These are phyloP conservation scores for Zeugodacus cucurbitae DNA, from an alignment of 1,140 invertebrate species.

Conservation along the genomic window DNA sequence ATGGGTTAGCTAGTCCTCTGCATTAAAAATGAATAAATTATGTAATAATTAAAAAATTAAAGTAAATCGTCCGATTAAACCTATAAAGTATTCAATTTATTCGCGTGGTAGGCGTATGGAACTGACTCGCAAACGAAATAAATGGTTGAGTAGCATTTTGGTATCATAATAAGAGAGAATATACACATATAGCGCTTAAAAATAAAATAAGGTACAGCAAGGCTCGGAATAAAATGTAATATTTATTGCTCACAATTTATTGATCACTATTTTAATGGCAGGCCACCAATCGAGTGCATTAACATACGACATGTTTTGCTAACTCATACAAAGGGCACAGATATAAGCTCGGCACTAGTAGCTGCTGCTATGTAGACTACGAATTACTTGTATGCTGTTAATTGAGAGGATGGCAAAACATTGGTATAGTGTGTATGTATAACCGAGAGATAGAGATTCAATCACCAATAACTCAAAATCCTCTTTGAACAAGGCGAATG, in stretches of 20 bases:
- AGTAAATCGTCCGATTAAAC: not conserved
- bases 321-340: not conserved
- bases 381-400: not conserved
- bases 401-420: too few species aligned
- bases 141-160: not conserved
- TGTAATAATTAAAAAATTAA: slow-evolving; percentile 26
- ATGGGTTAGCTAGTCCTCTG: not conserved
- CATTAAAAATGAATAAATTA: not conserved
- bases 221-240: slow-evolving; percentile 3
- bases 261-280: not conserved
- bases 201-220: not conserved
- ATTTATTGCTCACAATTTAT: not conserved
- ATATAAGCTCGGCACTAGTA: not conserved
- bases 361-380: not conserved
- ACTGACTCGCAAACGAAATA: not conserved
- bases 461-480: too few species aligned
- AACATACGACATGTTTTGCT: not conserved
- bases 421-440: too few species aligned
- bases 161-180: not conserved
- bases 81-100: slow-evolving; percentile 24
- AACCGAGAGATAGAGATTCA: too few species aligned
- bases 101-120: not conserved
- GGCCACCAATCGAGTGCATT: not conserved
- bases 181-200: not conserved
- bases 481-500: too few species aligned